Evolutionary conservation across 2,113 vertebrate genomes (phyloP), one percentile per base, ranked within the genome.

Genomic region (Laticauda laticaudata): DNA sequence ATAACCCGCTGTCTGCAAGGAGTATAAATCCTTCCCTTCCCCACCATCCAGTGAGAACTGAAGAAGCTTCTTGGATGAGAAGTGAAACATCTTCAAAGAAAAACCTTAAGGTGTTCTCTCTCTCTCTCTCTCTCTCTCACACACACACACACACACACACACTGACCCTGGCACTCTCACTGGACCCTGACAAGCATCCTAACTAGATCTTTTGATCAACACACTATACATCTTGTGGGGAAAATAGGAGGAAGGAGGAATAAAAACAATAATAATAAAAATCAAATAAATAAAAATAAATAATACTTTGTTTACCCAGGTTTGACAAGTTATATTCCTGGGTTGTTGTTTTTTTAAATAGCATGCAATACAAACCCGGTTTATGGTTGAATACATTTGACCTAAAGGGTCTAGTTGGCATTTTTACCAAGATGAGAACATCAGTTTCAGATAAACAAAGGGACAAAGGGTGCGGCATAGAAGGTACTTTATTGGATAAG

Each of bases 401-500:
- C 15, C 54, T 55, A 55, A 5, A 34, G 21, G 18, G 34, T 81
- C 15, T 9, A 43, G 34, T 21, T 43, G 75, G 34, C 34, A 43
- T 21, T 3, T 1, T 43, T 39, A 81, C 34, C 18, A 7, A 43
- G 34, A 21, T 8, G 18, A 39, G 69, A 20, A 43, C 6, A 81
- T 43, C 18, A 2, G 3, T 14, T 54, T 48, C 26, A 24, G 26
- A 29, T 59, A 24, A 64, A 18, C 48, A 61, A 51, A 51, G 26
- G 18, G 55, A 29, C 0, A 29, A 61, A 91, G 56, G 5, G 20
- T 0, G 0, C 91, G 89, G 18, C 56, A 14, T 87, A 39, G 0
- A 23, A 95, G 91, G 92, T 61, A 45, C 94, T 97, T 93, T 95
- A 93, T 90, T 90, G 57, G 39, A 55, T 54, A 34, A 39, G 88